A percentile compares a stretch with the other conserved stretches of the same genome.
Conservation (phyloP, 2,888 invertebrate genomes). For the Plebejus anna region DNA sequence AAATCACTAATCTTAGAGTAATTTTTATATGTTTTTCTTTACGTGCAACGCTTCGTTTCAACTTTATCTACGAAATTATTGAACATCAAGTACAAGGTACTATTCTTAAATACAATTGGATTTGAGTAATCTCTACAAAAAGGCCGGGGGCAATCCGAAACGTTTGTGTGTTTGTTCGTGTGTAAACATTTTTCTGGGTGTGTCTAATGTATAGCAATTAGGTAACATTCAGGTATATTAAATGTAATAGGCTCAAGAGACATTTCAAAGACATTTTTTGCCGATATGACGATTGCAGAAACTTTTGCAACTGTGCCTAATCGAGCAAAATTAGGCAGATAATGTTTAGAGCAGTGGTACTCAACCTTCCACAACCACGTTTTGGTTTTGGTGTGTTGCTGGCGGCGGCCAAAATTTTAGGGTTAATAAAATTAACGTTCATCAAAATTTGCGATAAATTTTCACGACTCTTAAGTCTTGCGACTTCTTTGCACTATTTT, state of each 20-base stretch:
- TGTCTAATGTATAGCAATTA: conserved; percentile 29
- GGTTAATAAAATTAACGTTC: too few species aligned
- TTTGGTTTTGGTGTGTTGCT: too few species aligned
- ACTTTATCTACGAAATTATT: conserved; percentile 4
- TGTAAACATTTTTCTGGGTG: conserved; percentile 38
- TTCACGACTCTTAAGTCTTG: too few species aligned
- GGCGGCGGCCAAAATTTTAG: too few species aligned
- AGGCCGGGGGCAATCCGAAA: conserved; percentile 50
- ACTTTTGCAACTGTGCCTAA: background rate
- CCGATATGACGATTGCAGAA: background rate
- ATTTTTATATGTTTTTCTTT: too few species aligned
- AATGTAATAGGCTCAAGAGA: background rate
- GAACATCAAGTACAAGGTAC: background rate
- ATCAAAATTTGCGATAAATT: too few species aligned
- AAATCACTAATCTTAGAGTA: too few species aligned
- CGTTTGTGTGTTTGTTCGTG: conserved; percentile 46
- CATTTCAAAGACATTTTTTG: conserved; percentile 12
- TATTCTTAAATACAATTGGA: conserved; percentile 52
- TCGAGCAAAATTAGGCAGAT: background rate
- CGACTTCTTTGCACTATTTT: too few species aligned
- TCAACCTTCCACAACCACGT: too few species aligned
- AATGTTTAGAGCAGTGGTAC: background rate
- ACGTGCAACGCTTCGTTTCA: too few species aligned
- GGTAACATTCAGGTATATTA: conserved; percentile 4
- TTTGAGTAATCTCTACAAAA: conserved; percentile 60